phyloP scores from a whole-genome alignment of 2,888 invertebrate genomes.

The Athalia circularis region DNA sequence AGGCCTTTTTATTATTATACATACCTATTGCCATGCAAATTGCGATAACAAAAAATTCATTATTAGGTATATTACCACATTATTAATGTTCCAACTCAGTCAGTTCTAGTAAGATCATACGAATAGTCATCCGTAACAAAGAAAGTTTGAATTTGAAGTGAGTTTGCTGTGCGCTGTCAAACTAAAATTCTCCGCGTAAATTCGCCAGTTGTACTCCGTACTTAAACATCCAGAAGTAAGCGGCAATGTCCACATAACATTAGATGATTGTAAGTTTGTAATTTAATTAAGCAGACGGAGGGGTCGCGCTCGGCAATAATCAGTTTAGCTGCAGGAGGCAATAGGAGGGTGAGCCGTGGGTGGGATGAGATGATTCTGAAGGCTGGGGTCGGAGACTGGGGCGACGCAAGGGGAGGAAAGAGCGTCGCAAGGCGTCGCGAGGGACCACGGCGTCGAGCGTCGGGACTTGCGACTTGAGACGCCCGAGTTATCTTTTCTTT shows the following conservation, averaged over 20 bases:
- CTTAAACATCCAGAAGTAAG: slow-evolving; percentile 30
- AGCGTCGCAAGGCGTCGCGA: too few relatives aligned
- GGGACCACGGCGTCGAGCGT: not conserved
- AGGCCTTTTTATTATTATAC: too few relatives aligned
- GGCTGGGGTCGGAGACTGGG: not conserved
- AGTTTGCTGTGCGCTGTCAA: not conserved
- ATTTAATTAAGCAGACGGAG: slow-evolving; percentile 63
- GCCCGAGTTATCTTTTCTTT: slow-evolving; percentile 10
- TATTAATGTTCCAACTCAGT: too few relatives aligned
- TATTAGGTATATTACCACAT: too few relatives aligned
- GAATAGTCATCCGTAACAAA: not conserved
- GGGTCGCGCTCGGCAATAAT: slow-evolving; percentile 61
- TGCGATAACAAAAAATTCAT: too few relatives aligned
- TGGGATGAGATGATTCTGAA: slow-evolving; percentile 30
- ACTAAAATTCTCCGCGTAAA: slow-evolving; percentile 23
- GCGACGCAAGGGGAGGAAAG: not conserved
- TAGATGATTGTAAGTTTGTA: slow-evolving; percentile 66
- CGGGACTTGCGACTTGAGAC: slow-evolving; percentile 7
- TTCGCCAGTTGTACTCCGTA: slow-evolving; percentile 42
- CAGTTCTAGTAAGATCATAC: too few relatives aligned
- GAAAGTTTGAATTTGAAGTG: not conserved
- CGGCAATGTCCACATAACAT: slow-evolving; percentile 58
- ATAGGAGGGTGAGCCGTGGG: slow-evolving; percentile 55
- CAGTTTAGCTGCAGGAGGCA: slow-evolving; percentile 64
- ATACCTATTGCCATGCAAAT: too few relatives aligned